Conservation (phyloP, 2,113 vertebrate genomes). For the Seriola dumerili region DNA sequence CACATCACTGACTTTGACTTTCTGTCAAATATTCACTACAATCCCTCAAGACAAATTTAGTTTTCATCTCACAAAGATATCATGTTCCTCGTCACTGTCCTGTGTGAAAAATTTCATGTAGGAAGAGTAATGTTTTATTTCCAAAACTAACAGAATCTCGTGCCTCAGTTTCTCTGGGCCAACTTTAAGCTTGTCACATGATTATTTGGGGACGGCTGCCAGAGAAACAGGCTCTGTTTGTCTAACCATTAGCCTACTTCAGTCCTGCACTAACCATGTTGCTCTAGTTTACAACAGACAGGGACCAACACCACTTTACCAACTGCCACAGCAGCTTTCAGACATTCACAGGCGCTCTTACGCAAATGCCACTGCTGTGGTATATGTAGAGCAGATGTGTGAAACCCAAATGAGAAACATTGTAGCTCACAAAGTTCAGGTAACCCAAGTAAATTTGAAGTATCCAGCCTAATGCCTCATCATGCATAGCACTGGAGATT, state of each 20-base stretch:
- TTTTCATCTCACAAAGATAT: neutral
- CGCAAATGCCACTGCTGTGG: slow-evolving; percentile 65
- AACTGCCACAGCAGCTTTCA: slow-evolving; percentile 1
- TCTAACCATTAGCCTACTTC: slow-evolving; percentile 46
- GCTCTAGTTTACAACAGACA: slow-evolving; percentile 13
- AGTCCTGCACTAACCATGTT: neutral
- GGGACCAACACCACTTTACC: slow-evolving; percentile 7
- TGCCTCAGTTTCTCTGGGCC: neutral
- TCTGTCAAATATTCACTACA: neutral
- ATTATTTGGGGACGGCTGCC: neutral
- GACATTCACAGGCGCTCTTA: slow-evolving; percentile 33
- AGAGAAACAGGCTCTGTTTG: slow-evolving; percentile 25
- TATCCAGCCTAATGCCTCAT: neutral
- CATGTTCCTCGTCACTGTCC: neutral
- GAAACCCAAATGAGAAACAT: slow-evolving; percentile 42
- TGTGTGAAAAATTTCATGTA: neutral
- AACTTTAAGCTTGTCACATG: slow-evolving; percentile 32
- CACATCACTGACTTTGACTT: neutral
- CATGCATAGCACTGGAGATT: neutral
- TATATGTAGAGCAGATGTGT: slow-evolving; percentile 67
- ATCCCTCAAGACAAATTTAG: neutral
- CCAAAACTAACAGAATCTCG: neutral
- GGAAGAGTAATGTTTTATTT: neutral
- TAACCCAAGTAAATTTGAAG: neutral
- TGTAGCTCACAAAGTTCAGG: neutral